A percentile compares a stretch with the other conserved stretches of the same genome.
Conservation (phyloP, 2,888 invertebrate genomes). For the Torymus auratus region DNA sequence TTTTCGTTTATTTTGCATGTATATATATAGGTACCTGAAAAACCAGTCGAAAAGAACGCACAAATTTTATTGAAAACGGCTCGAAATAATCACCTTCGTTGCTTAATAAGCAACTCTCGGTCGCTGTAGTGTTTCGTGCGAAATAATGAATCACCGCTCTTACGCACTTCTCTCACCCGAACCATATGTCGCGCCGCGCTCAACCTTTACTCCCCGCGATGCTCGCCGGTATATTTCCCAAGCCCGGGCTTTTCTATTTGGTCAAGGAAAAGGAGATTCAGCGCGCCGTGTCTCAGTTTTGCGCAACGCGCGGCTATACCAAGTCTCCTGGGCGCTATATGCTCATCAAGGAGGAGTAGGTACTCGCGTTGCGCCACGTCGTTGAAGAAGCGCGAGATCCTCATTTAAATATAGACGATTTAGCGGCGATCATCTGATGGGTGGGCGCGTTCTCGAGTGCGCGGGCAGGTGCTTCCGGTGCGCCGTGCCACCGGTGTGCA, state of each 20-base stretch:
- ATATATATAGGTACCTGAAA: too few relatives aligned
- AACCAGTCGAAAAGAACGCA: too few relatives aligned
- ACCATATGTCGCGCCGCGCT: too few relatives aligned
- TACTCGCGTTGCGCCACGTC: neutral
- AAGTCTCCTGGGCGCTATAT: neutral
- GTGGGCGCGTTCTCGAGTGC: conserved; percentile 59
- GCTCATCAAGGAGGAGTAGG: neutral
- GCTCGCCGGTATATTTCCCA: conserved; percentile 5
- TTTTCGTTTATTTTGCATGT: too few relatives aligned
- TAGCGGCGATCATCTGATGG: conserved; percentile 12
- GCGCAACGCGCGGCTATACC: conserved; percentile 7
- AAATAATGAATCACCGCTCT: too few relatives aligned
- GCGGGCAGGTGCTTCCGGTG: conserved; percentile 60
- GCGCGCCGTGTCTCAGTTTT: conserved; percentile 11
- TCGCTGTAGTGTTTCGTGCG: too few relatives aligned
- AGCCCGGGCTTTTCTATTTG: conserved; percentile 10
- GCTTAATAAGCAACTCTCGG: too few relatives aligned
- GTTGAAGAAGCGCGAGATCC: neutral
- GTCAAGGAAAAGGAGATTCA: conserved; percentile 41
- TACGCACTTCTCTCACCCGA: too few relatives aligned
- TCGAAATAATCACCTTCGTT: too few relatives aligned
- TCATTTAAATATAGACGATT: conserved; percentile 44
- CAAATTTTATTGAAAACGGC: too few relatives aligned
- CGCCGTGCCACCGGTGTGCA: conserved; percentile 62
- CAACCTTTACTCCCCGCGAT: too few relatives aligned